Evolutionary conservation across 2,888 invertebrate genomes (phyloP).

Genomic region (Panorpa germanica): DNA sequence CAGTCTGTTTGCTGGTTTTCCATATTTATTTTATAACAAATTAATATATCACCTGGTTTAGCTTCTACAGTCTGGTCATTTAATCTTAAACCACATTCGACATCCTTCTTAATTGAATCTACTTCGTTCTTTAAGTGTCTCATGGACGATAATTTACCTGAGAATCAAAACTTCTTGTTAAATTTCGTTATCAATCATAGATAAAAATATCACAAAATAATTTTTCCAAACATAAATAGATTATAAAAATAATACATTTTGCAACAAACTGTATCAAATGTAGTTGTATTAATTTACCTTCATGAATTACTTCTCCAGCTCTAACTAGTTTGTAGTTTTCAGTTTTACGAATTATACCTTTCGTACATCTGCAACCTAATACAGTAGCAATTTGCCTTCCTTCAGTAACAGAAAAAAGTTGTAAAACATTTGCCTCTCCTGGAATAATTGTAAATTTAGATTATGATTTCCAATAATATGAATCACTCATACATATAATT

Average conservation of each 20-base stretch:
- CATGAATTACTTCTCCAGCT: conserved; percentile 39
- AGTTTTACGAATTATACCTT: conserved; percentile 52
- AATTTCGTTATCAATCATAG: conserved; percentile 7
- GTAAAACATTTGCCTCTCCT: conserved; percentile 73
- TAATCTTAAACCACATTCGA: conserved; percentile 78
- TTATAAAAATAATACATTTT: neutral
- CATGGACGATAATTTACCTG: conserved; percentile 62
- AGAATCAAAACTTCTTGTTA: conserved; percentile 12
- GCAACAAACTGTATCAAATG: neutral
- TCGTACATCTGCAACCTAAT: conserved; percentile 73
- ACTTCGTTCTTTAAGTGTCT: conserved; percentile 81
- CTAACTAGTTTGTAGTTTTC: conserved; percentile 49
- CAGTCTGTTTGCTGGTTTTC: conserved; percentile 50
- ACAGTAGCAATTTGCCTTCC: conserved; percentile 65
- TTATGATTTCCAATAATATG: neutral
- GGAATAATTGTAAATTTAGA: conserved; percentile 12
- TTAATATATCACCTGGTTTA: conserved; percentile 53
- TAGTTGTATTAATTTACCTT: conserved; percentile 32
- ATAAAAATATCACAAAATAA: conserved; percentile 6
- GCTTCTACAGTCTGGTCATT: conserved; percentile 40
- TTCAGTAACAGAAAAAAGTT: conserved; percentile 64
- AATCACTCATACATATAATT: conserved; percentile 6
- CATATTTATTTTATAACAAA: conserved; percentile 53
- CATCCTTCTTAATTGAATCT: conserved; percentile 57
- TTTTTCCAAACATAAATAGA: conserved; percentile 5